Evolutionary conservation across 2,113 vertebrate species (phyloP), one percentile per base, ranked within the genome.

Genomic region (Corythornis madagascariensis): DNA sequence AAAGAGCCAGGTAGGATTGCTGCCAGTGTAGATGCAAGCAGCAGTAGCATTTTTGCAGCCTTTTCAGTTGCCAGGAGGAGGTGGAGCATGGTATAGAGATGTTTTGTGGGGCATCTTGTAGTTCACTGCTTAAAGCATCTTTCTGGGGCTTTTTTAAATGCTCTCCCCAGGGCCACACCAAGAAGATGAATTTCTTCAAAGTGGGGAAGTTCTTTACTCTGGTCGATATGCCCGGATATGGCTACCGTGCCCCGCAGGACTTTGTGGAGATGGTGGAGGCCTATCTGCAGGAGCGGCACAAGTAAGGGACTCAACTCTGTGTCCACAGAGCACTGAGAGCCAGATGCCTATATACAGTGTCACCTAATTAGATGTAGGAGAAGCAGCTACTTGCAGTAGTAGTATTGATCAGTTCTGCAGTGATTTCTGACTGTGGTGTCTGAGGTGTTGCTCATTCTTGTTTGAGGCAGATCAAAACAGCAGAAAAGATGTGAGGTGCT

Each of bases 221-320:
- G 45, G 99, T 99, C 56, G 99, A 99, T 96, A 99, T 99, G 99
- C 99, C 99, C 7, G 99, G 99, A 40, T 99, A 99, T 2, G 99
- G 99, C 66, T 98, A 99, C 97, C 97, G 64, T 40, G 98, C 99
- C 15, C 99, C 99, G 0, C 90, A 90, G 86, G 99, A 99, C 97
- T 99, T 99, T 70, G 98, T 97, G 79, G 98, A 99, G 16, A 99
- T 99, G 98, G 99, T 99, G 93, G 99, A 99, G 94, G 96, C 97
- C 31, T 99, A 99, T 83, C 98, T 99, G 73, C 97, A 98, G 96
- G 96, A 97, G 13, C 97, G 99, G 86, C 95, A 21, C 33, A 99
- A 98, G 99, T 99, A 97, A 97, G 96, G 70, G 92, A 7, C 64
- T 16, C 10, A 1, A 13, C 28, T 67, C 28, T 48, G 61, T 28